Conservation (phyloP, 2,113 vertebrate genomes). For the Cynoglossus semilaevis region DNA sequence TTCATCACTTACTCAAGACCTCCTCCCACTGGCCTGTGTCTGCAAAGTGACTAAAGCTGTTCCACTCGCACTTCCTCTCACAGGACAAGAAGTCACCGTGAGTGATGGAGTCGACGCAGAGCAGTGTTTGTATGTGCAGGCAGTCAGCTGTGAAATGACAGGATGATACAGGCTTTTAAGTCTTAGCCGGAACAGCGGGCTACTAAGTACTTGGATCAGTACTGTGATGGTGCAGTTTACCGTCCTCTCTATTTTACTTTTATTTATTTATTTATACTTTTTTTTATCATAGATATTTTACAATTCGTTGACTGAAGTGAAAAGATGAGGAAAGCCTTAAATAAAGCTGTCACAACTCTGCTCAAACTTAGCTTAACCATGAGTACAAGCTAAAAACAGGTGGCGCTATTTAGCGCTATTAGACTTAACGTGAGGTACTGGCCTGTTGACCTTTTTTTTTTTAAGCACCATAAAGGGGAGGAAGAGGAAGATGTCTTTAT, state of each 20-base stretch:
- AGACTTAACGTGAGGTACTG: too few species aligned
- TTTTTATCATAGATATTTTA: neutral
- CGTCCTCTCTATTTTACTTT: constrained; percentile 1
- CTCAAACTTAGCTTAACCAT: too few species aligned
- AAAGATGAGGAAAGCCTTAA: constrained; percentile 6
- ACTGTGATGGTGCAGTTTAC: constrained; percentile 12
- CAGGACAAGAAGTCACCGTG: constrained; percentile 39
- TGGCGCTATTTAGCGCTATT: too few species aligned
- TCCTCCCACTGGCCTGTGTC: constrained; percentile 25
- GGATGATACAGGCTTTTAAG: constrained; percentile 55
- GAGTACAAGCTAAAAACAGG: too few species aligned
- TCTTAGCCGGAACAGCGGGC: constrained; percentile 42
- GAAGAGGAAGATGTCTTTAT: too few species aligned
- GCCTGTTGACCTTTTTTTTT: too few species aligned
- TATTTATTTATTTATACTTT: constrained; percentile 7
- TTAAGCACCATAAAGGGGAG: too few species aligned
- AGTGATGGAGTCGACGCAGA: constrained; percentile 41
- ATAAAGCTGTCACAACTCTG: neutral
- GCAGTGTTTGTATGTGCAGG: constrained; percentile 51
- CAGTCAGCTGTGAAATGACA: constrained; percentile 66
- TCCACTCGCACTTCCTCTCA: constrained; percentile 37
- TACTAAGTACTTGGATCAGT: constrained; percentile 26
- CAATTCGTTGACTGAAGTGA: constrained; percentile 1
- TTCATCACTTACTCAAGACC: constrained; percentile 25
- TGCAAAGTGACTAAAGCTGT: constrained; percentile 38